Evolutionary conservation across 2,797 vertebrate species (phyloP).

Genomic region (Pangasius larnaudii): DNA sequence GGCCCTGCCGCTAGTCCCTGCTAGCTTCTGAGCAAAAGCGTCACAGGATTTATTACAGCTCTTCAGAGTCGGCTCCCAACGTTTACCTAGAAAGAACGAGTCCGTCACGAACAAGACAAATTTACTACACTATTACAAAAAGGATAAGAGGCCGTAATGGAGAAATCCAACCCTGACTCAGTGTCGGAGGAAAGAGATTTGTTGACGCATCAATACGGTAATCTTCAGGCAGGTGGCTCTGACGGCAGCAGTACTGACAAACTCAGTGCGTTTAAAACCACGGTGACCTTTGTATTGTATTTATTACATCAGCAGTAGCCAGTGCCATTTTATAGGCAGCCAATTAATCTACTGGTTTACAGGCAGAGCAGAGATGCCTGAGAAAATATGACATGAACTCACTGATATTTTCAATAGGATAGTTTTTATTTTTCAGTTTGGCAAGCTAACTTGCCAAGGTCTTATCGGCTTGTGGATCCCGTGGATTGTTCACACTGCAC

Average conservation of each 20-base stretch:
- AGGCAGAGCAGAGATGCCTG: no score
- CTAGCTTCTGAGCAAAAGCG: neutral
- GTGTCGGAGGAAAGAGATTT: neutral
- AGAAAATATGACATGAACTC: no score
- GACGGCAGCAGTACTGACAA: neutral
- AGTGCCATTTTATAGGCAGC: neutral
- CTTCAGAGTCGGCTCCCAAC: neutral
- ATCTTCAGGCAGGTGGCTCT: neutral
- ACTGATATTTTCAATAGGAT: no score
- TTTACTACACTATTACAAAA: neutral
- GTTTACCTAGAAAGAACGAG: neutral
- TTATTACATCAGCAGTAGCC: neutral
- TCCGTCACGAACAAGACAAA: neutral
- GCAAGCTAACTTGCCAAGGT: no score
- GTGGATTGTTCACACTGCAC: no score
- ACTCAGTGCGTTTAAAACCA: neutral
- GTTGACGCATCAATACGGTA: neutral
- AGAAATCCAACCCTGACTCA: neutral
- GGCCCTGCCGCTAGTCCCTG: neutral
- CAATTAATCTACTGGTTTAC: no score
- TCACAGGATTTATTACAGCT: neutral
- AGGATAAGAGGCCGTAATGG: neutral
- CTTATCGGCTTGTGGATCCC: no score
- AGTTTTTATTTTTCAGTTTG: no score
- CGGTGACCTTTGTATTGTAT: neutral